Evolutionary conservation across 2,888 invertebrate species (phyloP).

Genomic region (Xanthorhoe spadicearia): DNA sequence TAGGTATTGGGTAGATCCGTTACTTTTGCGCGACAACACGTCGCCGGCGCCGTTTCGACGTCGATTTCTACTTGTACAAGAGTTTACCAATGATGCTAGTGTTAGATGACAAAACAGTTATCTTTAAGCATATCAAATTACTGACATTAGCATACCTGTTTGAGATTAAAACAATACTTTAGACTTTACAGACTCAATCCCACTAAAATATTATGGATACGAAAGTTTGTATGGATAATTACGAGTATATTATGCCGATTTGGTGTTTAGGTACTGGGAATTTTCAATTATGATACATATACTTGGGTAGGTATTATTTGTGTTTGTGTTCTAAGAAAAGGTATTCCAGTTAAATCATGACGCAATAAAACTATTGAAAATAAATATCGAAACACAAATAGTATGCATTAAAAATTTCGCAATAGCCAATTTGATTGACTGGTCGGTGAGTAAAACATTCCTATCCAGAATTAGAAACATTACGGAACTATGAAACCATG

Average conservation of each 20-base stretch:
- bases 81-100: constrained; percentile 31
- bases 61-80: constrained; percentile 42
- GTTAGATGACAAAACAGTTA: constrained; percentile 33
- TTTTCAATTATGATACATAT: too few species aligned
- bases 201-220: too few species aligned
- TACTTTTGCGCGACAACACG: constrained; percentile 52
- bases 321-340: too few species aligned
- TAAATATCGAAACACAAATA: constrained; percentile 22
- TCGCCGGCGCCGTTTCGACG: constrained; percentile 34
- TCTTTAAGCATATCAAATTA: constrained; percentile 7
- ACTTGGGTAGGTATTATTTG: too few species aligned
- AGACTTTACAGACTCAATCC: too few species aligned
- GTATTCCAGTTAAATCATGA: constrained; percentile 4
- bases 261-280: too few species aligned
- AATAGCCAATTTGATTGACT: constrained; percentile 52
- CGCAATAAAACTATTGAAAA: constrained; percentile 19
- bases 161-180: too few species aligned
- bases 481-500: constrained; percentile 7
- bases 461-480: constrained; percentile 53
- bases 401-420: constrained; percentile 55
- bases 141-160: not conserved
- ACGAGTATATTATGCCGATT: too few species aligned
- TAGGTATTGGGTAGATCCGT: constrained; percentile 54
- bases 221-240: too few species aligned
- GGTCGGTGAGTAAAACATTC: constrained; percentile 41